Evolutionary conservation across 2,113 vertebrate genomes (phyloP).

Genomic region (Glaucomys volans): DNA sequence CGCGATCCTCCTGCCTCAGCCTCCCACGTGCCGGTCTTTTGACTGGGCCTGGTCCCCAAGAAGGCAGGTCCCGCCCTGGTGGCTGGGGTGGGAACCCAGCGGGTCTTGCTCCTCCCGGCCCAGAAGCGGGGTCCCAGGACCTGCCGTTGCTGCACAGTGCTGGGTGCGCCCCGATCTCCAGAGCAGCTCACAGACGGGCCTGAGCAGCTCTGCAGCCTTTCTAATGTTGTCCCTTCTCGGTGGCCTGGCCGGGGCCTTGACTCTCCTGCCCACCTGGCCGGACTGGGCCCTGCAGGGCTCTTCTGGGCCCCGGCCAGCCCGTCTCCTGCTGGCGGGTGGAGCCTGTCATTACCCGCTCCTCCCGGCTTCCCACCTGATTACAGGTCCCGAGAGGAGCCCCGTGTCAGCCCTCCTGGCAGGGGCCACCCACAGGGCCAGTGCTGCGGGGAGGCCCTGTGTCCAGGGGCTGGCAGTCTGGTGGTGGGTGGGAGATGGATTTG

Average conservation of each 20-base stretch:
- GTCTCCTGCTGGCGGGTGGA: neutral
- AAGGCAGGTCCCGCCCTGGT: too few species aligned
- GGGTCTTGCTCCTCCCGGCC: neutral
- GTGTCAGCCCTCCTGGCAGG: neutral
- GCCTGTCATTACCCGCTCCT: neutral
- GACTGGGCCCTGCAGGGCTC: neutral
- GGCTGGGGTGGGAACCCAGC: neutral
- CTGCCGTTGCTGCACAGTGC: neutral
- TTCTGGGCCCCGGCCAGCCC: neutral
- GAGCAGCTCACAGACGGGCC: too few species aligned
- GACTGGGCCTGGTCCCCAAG: neutral
- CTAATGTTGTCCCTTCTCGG: neutral
- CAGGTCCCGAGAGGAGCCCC: neutral
- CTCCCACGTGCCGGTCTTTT: too few species aligned
- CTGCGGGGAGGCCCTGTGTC: neutral
- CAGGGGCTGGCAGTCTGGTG: neutral
- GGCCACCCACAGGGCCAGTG: constrained; percentile 27
- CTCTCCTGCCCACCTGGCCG: neutral
- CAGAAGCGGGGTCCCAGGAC: neutral
- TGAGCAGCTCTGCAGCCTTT: rapidly evolving
- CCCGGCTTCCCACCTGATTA: neutral
- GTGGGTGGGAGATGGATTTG: neutral
- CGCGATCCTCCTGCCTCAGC: too few species aligned
- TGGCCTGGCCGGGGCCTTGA: neutral
- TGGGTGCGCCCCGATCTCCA: neutral